Evolutionary conservation across 2,888 invertebrate genomes (phyloP).

Genomic region (Megaustenia siamemsis): DNA sequence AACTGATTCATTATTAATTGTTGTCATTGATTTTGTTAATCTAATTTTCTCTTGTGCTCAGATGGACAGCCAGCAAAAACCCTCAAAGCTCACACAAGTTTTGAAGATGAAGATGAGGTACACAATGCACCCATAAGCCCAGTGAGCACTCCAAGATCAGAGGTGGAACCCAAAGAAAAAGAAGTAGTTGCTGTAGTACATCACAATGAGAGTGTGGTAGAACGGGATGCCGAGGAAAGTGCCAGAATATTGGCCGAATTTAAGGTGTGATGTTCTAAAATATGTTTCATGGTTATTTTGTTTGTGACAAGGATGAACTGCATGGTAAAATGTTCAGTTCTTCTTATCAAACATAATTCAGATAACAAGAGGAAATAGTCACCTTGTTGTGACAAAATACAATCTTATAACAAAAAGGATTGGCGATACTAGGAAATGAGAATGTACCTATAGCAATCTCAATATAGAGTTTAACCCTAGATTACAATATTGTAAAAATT

Average conservation of each 20-base stretch:
- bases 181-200: conserved; percentile 31
- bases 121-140: conserved; percentile 55
- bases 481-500: too few species aligned
- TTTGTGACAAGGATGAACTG: background rate
- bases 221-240: conserved; percentile 51
- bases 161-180: conserved; percentile 48
- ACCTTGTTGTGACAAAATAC: too few species aligned
- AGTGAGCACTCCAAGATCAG: conserved; percentile 43
- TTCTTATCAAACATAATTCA: too few species aligned
- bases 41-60: background rate
- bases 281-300: background rate
- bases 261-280: conserved; percentile 49
- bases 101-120: conserved; percentile 4
- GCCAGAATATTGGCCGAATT: conserved; percentile 56
- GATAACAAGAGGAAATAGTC: too few species aligned
- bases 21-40: background rate
- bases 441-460: too few species aligned
- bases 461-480: too few species aligned
- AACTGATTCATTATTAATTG: too few species aligned
- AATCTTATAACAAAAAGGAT: too few species aligned
- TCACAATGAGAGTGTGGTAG: conserved; percentile 23
- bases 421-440: too few species aligned
- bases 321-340: too few species aligned
- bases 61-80: conserved; percentile 51
- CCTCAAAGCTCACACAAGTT: conserved; percentile 15